A percentile compares a stretch with the other conserved stretches of the same genome.
These are phyloP conservation scores for Barnardius zonarius DNA, from an alignment of 2,113 vertebrate genomes.

Conservation along the genomic window DNA sequence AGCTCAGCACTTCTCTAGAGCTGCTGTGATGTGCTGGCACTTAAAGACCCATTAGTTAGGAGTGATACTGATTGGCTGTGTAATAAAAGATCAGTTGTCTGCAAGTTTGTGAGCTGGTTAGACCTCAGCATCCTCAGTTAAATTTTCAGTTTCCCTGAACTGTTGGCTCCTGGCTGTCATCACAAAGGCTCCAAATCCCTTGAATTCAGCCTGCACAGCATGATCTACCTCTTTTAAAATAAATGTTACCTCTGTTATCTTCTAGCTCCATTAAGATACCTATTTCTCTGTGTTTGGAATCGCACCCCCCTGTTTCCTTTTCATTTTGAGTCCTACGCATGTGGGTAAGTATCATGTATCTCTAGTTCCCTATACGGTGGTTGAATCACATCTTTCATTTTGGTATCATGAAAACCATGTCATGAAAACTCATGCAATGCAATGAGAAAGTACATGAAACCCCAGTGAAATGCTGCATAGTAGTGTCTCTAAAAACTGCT, in stretches of 20 bases:
- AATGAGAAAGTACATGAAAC: not conserved
- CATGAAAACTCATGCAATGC: not conserved
- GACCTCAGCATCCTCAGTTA: not conserved
- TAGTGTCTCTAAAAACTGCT: not conserved
- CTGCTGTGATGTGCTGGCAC: accelerated
- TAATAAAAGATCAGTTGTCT: not conserved
- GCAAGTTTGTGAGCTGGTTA: not conserved
- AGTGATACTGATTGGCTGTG: not conserved
- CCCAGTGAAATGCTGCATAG: not conserved
- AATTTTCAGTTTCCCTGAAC: not conserved
- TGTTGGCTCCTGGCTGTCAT: not conserved
- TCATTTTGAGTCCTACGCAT: not conserved
- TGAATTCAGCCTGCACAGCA: not conserved
- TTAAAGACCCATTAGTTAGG: not conserved
- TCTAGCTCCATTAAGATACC: not conserved
- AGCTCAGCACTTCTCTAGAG: not conserved
- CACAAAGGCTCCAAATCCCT: not conserved
- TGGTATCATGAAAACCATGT: not conserved
- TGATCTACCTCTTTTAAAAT: not conserved
- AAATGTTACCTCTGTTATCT: not conserved
- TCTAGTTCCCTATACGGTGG: not conserved
- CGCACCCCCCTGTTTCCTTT: not conserved
- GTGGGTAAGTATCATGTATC: not conserved
- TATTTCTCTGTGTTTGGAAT: not conserved
- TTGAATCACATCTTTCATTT: not conserved